A percentile compares a stretch with the other conserved stretches of the same genome.
phyloP scores from a whole-genome alignment of 2,888 invertebrate species.

The Drosophila neoperkinsi region DNA sequence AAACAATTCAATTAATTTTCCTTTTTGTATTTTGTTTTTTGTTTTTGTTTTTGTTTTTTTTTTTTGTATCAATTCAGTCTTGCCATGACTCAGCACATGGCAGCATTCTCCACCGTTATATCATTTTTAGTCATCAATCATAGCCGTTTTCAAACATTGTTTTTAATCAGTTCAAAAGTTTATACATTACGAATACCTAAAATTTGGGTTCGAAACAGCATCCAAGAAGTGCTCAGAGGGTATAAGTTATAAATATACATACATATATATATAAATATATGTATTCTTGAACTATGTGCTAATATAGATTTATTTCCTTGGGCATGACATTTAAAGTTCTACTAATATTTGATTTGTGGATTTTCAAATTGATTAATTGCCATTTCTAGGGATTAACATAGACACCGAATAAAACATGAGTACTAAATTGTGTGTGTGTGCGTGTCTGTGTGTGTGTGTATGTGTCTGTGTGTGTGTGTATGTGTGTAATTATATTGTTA shows the following conservation, averaged over 20 bases:
- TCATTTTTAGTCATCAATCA: conserved; percentile 27
- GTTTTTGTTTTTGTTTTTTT: conserved; percentile 19
- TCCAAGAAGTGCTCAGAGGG: conserved; percentile 63
- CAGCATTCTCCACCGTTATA: conserved; percentile 49
- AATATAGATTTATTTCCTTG: conserved; percentile 36
- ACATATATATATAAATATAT: conserved; percentile 30
- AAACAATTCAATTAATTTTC: conserved; percentile 52
- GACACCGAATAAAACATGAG: conserved; percentile 75
- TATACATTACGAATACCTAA: conserved; percentile 55
- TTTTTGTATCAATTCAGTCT: conserved; percentile 72
- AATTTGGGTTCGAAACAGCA: conserved; percentile 50
- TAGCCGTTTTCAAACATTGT: conserved; percentile 40
- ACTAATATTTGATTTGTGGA: conserved; percentile 62
- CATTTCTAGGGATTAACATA: conserved; percentile 72
- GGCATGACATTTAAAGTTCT: conserved; percentile 55
- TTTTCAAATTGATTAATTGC: conserved; percentile 67
- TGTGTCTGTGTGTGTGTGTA: conserved; percentile 7
- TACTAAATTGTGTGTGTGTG: conserved; percentile 48
- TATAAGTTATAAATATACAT: conserved; percentile 40
- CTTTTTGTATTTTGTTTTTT: conserved; percentile 42
- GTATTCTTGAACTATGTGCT: conserved; percentile 8
- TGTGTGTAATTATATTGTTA: conserved; percentile 5
- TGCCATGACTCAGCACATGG: conserved; percentile 60
- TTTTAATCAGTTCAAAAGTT: conserved; percentile 56
- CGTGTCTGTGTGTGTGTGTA: not conserved